These are phyloP conservation scores for Sinhomidia bicolor DNA, from an alignment of 2,888 invertebrate species.

Conservation along the genomic window DNA sequence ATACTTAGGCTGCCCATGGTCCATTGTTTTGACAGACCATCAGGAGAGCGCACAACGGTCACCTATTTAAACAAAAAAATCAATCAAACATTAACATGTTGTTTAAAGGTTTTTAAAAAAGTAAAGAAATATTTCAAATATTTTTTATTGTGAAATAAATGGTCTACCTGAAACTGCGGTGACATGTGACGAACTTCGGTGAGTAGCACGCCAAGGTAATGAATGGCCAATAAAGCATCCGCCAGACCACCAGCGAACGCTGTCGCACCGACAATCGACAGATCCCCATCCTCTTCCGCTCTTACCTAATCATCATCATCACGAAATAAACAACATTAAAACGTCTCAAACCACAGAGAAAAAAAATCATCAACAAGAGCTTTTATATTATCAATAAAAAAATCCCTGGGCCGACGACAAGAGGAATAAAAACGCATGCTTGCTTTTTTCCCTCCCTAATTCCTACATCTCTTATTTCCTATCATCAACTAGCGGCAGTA, in stretches of 20 bases:
- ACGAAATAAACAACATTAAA: neutral
- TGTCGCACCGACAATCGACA: conserved; percentile 79
- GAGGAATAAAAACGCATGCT: neutral
- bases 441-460: neutral
- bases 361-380: conserved; percentile 2
- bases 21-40: conserved; percentile 94
- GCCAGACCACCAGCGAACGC: conserved; percentile 86
- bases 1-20: conserved; percentile 95
- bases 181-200: conserved; percentile 96
- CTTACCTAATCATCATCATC: conserved; percentile 73
- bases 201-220: conserved; percentile 95
- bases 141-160: neutral
- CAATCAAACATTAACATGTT: neutral
- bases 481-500: neutral
- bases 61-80: conserved; percentile 68
- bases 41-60: conserved; percentile 93
- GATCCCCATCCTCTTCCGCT: conserved; percentile 79
- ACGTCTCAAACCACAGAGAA: neutral
- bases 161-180: conserved; percentile 89
- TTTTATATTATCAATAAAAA: conserved; percentile 69
- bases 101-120: neutral
- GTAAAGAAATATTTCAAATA: neutral
- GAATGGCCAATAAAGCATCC: conserved; percentile 96
- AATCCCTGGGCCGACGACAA: neutral
- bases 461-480: neutral